These are phyloP conservation scores for Orchestes rusci DNA, from an alignment of 2,888 invertebrate species.

Conservation along the genomic window DNA sequence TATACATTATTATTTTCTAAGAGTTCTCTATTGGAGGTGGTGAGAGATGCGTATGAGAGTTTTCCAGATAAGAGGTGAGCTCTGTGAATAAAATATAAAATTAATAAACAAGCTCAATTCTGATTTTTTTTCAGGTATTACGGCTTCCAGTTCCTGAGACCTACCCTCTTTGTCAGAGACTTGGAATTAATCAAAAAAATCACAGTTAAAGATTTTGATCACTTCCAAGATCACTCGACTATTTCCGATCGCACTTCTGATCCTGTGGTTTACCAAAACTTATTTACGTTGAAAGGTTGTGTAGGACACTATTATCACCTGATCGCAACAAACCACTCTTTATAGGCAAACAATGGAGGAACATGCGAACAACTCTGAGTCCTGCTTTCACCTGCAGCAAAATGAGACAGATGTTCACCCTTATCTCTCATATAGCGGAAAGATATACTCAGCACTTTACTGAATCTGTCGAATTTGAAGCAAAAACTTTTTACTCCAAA, in stretches of 20 bases:
- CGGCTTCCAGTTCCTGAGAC: conserved; percentile 31
- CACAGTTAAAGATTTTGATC: conserved; percentile 40
- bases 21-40: conserved; percentile 30
- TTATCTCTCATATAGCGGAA: conserved; percentile 32
- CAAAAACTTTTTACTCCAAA: conserved; percentile 24
- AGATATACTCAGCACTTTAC: conserved; percentile 16
- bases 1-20: not conserved
- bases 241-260: conserved; percentile 32
- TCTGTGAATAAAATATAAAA: not conserved
- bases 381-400: conserved; percentile 42
- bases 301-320: too few species aligned
- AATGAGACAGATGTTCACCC: conserved; percentile 44
- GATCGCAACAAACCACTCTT: not conserved
- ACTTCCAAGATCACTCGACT: conserved; percentile 37
- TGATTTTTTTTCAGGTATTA: conserved; percentile 30
- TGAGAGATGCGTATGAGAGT: conserved; percentile 24
- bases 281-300: conserved; percentile 31
- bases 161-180: conserved; percentile 32
- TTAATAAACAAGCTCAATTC: not conserved
- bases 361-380: conserved; percentile 37
- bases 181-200: conserved; percentile 39
- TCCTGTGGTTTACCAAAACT: conserved; percentile 29
- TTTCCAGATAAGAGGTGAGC: conserved; percentile 26
- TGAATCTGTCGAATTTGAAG: conserved; percentile 5
- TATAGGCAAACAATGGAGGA: conserved; percentile 30